Conservation (phyloP, 2,888 invertebrate genomes). For the Trissoscelio sp. region DNA sequence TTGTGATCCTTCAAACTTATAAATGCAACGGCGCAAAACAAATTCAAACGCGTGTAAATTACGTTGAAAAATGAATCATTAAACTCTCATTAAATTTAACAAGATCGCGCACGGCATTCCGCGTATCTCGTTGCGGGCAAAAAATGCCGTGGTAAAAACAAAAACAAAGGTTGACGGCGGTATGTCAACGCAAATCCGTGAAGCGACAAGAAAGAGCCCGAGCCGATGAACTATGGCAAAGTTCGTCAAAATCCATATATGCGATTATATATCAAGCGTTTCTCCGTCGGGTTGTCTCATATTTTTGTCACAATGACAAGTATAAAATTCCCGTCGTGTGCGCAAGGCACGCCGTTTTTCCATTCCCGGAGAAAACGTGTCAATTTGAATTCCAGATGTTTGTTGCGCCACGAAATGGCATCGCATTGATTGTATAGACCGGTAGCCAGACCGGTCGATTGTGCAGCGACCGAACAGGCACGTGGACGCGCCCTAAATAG, state of each 20-base stretch:
- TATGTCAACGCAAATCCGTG: slow-evolving; percentile 19
- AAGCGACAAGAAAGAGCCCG: slow-evolving; percentile 22
- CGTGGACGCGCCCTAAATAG: slow-evolving; percentile 69
- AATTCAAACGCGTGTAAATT: slow-evolving; percentile 41
- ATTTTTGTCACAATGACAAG: slow-evolving; percentile 61
- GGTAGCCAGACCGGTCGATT: slow-evolving; percentile 68
- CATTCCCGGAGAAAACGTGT: slow-evolving; percentile 67
- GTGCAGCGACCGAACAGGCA: slow-evolving; percentile 65
- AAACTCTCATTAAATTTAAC: slow-evolving; percentile 47
- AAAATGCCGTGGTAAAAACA: neutral
- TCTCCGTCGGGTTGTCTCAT: slow-evolving; percentile 45
- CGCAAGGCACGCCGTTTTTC: slow-evolving; percentile 57
- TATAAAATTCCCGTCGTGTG: slow-evolving; percentile 55
- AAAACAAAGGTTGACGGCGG: slow-evolving; percentile 3
- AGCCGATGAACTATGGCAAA: slow-evolving; percentile 37
- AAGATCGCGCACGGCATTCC: slow-evolving; percentile 12
- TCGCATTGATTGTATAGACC: slow-evolving; percentile 65
- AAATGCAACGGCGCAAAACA: slow-evolving; percentile 18
- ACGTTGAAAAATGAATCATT: slow-evolving; percentile 34
- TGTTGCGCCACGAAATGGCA: slow-evolving; percentile 69
- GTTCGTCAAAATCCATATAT: slow-evolving; percentile 53
- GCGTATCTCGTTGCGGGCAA: neutral
- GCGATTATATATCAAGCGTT: slow-evolving; percentile 44
- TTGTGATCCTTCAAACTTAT: slow-evolving; percentile 21
- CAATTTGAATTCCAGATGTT: slow-evolving; percentile 69